A percentile compares a stretch with the other conserved stretches of the same genome.
Conservation (phyloP, 2,888 invertebrate species). For the Bellardia bayeri region DNA sequence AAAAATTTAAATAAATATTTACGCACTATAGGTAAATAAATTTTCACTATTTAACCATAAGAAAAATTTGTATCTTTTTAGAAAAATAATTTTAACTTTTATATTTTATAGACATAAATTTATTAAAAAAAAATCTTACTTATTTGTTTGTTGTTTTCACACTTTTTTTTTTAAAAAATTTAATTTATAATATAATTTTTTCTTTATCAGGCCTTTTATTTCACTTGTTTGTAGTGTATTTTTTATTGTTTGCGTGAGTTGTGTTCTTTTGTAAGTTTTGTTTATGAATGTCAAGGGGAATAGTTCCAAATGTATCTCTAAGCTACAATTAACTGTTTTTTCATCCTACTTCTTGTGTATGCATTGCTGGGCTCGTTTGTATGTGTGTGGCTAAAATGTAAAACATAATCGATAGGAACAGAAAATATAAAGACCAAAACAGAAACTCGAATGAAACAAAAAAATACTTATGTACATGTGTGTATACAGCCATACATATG, state of each 20-base stretch:
- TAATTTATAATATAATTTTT: conserved; percentile 16
- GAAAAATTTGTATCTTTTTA: too few relatives aligned
- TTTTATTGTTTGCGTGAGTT: conserved; percentile 52
- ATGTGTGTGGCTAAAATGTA: not conserved
- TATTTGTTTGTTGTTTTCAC: conserved; percentile 22
- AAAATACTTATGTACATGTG: not conserved
- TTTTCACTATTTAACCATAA: not conserved
- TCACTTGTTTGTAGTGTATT: not conserved
- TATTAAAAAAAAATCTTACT: conserved; percentile 21
- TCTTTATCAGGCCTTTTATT: conserved; percentile 20
- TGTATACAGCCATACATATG: too few relatives aligned
- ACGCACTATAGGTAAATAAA: not conserved
- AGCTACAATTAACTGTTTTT: conserved; percentile 54
- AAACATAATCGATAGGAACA: not conserved
- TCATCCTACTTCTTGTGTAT: not conserved
- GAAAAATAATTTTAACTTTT: too few relatives aligned
- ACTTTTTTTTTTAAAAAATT: conserved; percentile 21
- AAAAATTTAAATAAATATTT: not conserved
- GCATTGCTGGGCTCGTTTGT: not conserved
- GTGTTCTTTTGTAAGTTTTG: conserved; percentile 70
- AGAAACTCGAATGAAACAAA: conserved; percentile 47
- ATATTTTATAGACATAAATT: not conserved
- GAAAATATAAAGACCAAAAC: conserved; percentile 55
- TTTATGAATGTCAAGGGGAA: conserved; percentile 74
- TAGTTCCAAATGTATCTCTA: conserved; percentile 66